A percentile compares a stretch with the other conserved stretches of the same genome.
Evolutionary conservation across 2,113 vertebrate species (phyloP).

Genomic region (Etheostoma cragini): DNA sequence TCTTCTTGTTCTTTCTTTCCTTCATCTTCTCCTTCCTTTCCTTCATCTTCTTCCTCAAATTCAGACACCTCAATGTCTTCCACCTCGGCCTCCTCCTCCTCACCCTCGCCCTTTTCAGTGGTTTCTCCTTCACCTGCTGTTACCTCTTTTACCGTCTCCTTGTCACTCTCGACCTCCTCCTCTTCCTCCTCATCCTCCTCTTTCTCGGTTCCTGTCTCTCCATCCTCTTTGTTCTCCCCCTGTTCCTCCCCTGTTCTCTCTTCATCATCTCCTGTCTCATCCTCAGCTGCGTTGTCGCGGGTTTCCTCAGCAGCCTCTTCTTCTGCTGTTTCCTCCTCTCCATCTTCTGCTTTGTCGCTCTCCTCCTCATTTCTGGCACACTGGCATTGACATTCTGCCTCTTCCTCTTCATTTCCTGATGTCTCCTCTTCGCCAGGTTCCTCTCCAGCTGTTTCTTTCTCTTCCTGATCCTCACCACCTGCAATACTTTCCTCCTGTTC

Average conservation of each 20-base stretch:
- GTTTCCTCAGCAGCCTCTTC: conserved; percentile 28
- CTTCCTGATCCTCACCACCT: conserved; percentile 26
- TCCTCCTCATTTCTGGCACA: not conserved
- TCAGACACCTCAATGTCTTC: conserved; percentile 22
- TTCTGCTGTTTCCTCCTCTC: conserved; percentile 20
- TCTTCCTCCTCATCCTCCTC: not conserved
- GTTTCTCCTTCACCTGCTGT: conserved; percentile 17
- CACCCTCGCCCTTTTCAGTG: conserved; percentile 10
- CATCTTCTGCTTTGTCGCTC: conserved; percentile 2
- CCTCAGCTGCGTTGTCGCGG: conserved; percentile 1
- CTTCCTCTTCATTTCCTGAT: conserved; percentile 40
- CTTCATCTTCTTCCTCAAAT: conserved; percentile 11
- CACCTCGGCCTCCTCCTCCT: not conserved
- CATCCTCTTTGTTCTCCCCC: not conserved
- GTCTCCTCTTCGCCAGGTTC: conserved; percentile 32
- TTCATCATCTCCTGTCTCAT: conserved; percentile 23
- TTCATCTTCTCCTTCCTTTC: not conserved
- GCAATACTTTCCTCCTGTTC: not conserved
- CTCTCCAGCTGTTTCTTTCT: conserved; percentile 16
- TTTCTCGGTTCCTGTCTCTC: not conserved
- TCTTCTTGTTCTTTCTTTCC: not conserved
- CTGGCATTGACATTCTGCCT: conserved; percentile 31
- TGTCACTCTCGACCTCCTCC: conserved; percentile 39
- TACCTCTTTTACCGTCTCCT: conserved; percentile 12
- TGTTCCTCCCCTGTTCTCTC: not conserved